A percentile compares a stretch with the other conserved stretches of the same genome.
Conservation (phyloP, 2,888 invertebrate genomes). For the Apamea sordens region DNA sequence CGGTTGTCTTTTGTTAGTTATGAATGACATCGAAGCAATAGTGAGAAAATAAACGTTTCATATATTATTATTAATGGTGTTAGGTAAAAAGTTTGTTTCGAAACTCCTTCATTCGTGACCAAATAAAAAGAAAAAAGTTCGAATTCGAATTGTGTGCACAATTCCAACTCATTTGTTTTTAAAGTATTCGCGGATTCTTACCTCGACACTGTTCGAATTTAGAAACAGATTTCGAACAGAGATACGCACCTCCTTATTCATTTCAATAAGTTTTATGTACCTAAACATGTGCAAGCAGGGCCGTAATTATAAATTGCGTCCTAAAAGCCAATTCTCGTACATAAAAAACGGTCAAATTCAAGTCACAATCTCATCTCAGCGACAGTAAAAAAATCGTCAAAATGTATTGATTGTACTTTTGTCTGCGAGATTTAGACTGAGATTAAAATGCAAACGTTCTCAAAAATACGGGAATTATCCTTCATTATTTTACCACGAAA, state of each 20-base stretch:
- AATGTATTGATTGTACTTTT: not conserved
- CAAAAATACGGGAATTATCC: not conserved
- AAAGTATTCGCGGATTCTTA: not conserved
- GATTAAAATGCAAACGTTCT: not conserved
- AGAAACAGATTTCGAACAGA: not conserved
- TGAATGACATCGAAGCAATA: not conserved
- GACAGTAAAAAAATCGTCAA: not conserved
- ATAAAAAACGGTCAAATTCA: not conserved
- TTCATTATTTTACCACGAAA: not conserved
- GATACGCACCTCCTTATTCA: too few species aligned
- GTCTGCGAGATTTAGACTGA: not conserved
- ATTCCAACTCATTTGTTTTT: not conserved
- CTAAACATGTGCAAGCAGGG: not conserved
- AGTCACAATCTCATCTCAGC: not conserved
- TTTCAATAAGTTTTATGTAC: not conserved
- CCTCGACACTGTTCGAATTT: not conserved
- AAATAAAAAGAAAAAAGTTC: not conserved
- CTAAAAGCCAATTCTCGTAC: not conserved
- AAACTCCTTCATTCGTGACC: not conserved
- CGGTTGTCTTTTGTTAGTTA: not conserved
- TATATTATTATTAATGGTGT: not conserved
- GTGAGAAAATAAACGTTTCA: not conserved
- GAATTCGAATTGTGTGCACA: not conserved
- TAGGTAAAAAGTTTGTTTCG: not conserved
- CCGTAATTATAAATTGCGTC: not conserved